A percentile compares a stretch with the other conserved stretches of the same genome.
These are phyloP conservation scores for Cryptomyrus ogoouensis DNA, from an alignment of 2,113 vertebrate species.

Conservation along the genomic window DNA sequence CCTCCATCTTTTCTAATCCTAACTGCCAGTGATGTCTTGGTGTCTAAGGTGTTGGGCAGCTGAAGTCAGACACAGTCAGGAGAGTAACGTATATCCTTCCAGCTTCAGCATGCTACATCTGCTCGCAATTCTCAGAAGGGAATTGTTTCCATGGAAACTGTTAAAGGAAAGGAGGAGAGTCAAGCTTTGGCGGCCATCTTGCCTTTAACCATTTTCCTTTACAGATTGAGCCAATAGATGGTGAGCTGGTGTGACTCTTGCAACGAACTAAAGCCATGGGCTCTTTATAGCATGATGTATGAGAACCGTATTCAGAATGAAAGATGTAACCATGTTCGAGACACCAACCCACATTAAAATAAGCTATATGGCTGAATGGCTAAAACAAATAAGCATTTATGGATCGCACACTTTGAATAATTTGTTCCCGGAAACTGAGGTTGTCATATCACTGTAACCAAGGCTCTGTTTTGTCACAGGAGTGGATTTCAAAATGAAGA, in stretches of 20 bases:
- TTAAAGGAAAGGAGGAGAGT: conserved; percentile 6
- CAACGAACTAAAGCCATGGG: not conserved
- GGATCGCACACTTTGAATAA: not conserved
- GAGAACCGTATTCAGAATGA: not conserved
- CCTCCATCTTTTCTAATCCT: not conserved
- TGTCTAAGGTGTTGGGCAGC: not conserved
- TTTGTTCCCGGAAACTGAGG: not conserved
- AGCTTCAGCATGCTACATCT: conserved; percentile 7
- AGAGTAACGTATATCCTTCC: not conserved
- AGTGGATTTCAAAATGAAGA: conserved; percentile 77
- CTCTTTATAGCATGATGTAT: not conserved
- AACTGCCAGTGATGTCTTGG: not conserved
- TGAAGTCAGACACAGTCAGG: not conserved
- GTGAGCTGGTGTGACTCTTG: not conserved
- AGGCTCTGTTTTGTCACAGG: conserved; percentile 44
- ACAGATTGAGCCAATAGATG: not conserved
- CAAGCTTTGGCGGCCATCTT: conserved; percentile 1
- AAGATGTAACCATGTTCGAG: not conserved
- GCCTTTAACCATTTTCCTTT: conserved; percentile 13
- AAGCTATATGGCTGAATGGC: not conserved
- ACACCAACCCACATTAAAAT: not conserved
- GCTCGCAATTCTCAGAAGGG: not conserved
- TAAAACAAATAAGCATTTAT: not conserved
- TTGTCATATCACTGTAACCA: not conserved
- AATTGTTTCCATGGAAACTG: conserved; percentile 26